Evolutionary conservation across 2,113 vertebrate species (phyloP).

Genomic region (Cygnus atratus): DNA sequence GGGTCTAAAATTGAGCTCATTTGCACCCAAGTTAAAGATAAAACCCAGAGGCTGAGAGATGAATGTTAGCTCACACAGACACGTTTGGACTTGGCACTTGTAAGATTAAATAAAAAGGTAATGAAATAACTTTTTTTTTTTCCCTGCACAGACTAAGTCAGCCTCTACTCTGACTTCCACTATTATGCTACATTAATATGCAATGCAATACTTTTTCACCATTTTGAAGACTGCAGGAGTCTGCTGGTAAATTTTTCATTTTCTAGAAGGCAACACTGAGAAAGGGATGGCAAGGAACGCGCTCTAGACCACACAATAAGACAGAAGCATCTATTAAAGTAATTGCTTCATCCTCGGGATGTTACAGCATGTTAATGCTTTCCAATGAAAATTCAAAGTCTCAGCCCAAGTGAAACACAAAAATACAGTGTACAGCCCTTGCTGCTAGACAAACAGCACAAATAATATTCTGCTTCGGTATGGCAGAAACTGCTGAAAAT

Average conservation of each 20-base stretch:
- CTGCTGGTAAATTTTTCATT: slow-evolving; percentile 14
- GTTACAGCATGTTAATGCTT: not conserved
- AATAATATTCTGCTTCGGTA: not conserved
- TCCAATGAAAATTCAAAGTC: not conserved
- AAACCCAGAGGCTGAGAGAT: not conserved
- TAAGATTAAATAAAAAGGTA: not conserved
- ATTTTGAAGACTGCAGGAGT: not conserved
- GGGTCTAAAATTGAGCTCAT: not conserved
- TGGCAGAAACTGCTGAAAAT: not conserved
- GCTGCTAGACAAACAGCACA: not conserved
- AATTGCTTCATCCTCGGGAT: slow-evolving; percentile 9
- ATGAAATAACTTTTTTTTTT: not conserved
- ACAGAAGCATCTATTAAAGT: not conserved
- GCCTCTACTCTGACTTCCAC: not conserved
- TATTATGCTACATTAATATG: not conserved
- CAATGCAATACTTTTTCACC: not conserved
- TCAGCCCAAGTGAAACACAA: not conserved
- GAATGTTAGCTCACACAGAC: not conserved
- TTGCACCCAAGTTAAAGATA: not conserved
- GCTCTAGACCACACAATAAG: not conserved
- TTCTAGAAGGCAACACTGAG: not conserved
- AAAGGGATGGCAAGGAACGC: not conserved
- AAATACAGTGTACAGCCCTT: not conserved
- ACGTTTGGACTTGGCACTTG: not conserved
- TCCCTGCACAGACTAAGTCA: not conserved